Evolutionary conservation across 2,113 vertebrate species (phyloP), one percentile per base, ranked within the genome.

Genomic region (Mionectes macconnelli): DNA sequence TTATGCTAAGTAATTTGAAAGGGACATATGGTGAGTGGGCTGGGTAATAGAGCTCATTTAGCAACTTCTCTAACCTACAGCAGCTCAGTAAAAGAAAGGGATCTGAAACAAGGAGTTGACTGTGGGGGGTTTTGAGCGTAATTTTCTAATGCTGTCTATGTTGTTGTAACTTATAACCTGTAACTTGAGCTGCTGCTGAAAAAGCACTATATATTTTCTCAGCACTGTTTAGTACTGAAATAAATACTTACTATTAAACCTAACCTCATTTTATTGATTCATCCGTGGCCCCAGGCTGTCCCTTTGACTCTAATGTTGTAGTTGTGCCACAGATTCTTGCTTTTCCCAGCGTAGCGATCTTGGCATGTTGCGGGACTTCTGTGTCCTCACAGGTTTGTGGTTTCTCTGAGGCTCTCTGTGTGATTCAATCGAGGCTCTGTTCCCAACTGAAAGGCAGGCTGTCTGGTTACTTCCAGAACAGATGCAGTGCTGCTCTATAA

Each of bases 381-480:
- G 84, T 95, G 62, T 91, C 82, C 84, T 90, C 40, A 10, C 47
- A 24, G 53, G 10, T 84, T 55, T 76, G 78, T 79, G 93, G 75
- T 83, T 94, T 82, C 82, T 91, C 78, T 91, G 53, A 79, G 93
- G 53, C 78, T 87, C 78, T 88, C 87, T 96, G 93, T 84, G 87
- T 27, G 68, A 40, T 42, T 97, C 91, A 96, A 69, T 94, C 0
- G 50, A 83, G 90, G 90, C 94, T 97, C 87, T 96, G 95, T 96
- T 95, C 25, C 72, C 88, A 33, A 1, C 87, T 94, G 95, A 96
- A 96, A 96, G 93, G 83, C 85, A 86, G 87, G 59, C 91, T 96
- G 95, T 79, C 82, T 60, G 35, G 67, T 94, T 87, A 45, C 94
- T 96, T 95, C 90, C 90, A 96, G 82, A 96, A 74, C 82, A 91